Percentiles rank a stretch among this genome's conserved stretches.
Evolutionary conservation across 2,888 invertebrate genomes (phyloP).

Genomic region (Acanthosepion lycidas): DNA sequence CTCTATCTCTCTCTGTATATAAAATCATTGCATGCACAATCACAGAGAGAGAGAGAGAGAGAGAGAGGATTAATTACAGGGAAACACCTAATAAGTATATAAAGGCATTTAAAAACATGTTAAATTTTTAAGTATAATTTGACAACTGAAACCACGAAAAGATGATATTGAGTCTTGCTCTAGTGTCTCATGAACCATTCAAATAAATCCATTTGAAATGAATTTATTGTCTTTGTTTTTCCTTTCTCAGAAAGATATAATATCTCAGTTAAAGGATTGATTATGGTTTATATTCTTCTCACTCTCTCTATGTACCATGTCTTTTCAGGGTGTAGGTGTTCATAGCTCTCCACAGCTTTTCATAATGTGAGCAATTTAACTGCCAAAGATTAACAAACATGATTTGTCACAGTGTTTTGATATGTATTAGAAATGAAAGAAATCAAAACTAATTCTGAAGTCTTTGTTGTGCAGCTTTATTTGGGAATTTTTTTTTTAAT

Average conservation of each 20-base stretch:
- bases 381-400: too few relatives aligned
- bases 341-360: too few relatives aligned
- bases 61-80: neutral
- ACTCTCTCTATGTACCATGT: too few relatives aligned
- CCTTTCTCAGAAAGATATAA: neutral
- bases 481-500: too few relatives aligned
- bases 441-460: too few relatives aligned
- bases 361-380: too few relatives aligned
- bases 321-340: too few relatives aligned
- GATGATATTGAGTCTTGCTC: neutral
- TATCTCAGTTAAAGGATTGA: neutral
- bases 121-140: neutral
- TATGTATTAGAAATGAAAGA: too few relatives aligned
- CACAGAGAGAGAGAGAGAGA: neutral
- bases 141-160: neutral
- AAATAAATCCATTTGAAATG: neutral
- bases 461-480: too few relatives aligned
- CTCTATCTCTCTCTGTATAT: too few relatives aligned
- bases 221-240: neutral
- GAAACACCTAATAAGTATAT: neutral
- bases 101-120: neutral
- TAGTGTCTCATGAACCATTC: neutral
- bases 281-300: neutral
- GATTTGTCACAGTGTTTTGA: too few relatives aligned
- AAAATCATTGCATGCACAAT: too few relatives aligned